phyloP scores from a whole-genome alignment of 2,113 vertebrate species.

The Litocranius walleri region DNA sequence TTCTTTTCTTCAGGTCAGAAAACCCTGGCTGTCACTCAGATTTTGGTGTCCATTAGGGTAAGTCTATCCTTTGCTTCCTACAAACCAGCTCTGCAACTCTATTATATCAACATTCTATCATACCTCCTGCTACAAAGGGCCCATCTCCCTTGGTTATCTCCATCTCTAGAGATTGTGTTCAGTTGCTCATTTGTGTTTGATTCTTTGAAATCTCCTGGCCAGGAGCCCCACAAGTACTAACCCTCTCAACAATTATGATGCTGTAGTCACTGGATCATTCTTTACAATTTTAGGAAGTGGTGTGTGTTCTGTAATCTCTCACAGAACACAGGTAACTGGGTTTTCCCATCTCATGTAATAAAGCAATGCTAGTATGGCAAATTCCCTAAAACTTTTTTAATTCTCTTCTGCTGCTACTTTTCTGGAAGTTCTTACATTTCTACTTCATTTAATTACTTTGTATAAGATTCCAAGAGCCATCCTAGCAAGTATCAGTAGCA shows the following conservation, averaged over 20 bases:
- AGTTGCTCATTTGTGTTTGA: background rate
- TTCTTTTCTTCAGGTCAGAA: background rate
- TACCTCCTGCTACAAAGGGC: rapidly evolving
- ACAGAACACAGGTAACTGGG: background rate
- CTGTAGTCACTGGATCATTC: background rate
- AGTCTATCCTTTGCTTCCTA: background rate
- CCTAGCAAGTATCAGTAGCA: background rate
- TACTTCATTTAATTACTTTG: background rate
- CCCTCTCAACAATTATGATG: background rate
- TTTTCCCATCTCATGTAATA: background rate
- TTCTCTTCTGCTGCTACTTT: background rate
- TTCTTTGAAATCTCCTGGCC: background rate
- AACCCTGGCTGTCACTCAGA: background rate
- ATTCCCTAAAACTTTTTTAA: background rate
- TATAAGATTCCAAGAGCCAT: background rate
- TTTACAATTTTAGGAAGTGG: background rate
- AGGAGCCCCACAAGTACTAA: background rate
- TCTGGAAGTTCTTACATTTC: background rate
- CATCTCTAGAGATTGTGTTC: background rate
- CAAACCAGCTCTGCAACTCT: background rate
- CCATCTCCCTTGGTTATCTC: background rate
- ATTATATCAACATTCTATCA: background rate
- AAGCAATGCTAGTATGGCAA: background rate
- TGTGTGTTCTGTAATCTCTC: background rate
- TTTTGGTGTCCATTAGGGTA: background rate